Base-by-base conservation (phyloP, 2,888 invertebrate genomes). In the Slavum lentiscoides region DNA sequence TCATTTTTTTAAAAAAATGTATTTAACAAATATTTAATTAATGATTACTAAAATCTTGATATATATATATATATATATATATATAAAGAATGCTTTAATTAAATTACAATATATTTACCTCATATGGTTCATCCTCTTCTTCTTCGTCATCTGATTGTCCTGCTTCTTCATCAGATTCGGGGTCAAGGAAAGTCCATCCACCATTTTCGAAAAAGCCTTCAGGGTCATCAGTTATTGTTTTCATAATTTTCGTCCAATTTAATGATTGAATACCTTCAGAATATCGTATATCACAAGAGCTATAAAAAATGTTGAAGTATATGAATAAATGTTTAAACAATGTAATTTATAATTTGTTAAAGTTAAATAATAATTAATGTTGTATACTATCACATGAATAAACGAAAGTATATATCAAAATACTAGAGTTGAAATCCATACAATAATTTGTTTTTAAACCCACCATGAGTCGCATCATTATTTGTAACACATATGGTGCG, bases 231-330 rank as follows among this genome's bases (percentile, higher is more conserved):
- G 94, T 94, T 85, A 99, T 98, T 0, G 98, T 98, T 88, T 99
- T 99, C 99, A 99, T 99, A 84, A 99, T 98, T 87, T 99, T 99
- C 0, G 94, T 92, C 99, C 99, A 99, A 88, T 99, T 99, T 85
- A 99, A 89, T 0, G 97, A 97, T 87, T 99, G 98, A 76, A 98
- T 94, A 85, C 99, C 99, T 87, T 99, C 99, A 0, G 97, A 94
- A 87, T 98, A 99, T 64, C 95, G 92, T 84, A 98, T 96, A 86
- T 97, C 97, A 87, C 97, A 97, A 0, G 96, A 96, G 86, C 94
- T 94, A 86, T n/a, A 30, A 69, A 53, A 69, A 30, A 69, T 11
- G 30, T 21, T 11, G 5, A 5, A 69, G 11, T 59, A 7, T 8
- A 23, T 61, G 0, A 23, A 1, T 21, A 61, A 23, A 23, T 61